A percentile compares a stretch with the other conserved stretches of the same genome.
Conservation (phyloP, 2,888 invertebrate genomes). For the Temnothorax ravouxi region DNA sequence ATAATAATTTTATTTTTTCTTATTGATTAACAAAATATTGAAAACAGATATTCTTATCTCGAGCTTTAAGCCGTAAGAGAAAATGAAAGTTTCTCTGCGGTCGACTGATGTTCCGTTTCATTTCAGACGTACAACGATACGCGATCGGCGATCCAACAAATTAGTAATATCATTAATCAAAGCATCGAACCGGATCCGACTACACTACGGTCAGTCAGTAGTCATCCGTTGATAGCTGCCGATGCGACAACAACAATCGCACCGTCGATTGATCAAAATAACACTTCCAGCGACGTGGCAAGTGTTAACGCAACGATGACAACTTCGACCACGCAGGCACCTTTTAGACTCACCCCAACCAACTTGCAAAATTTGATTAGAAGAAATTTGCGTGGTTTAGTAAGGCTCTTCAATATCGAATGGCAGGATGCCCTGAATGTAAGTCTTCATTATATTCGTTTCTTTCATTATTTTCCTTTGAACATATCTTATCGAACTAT, state of each 20-base stretch:
- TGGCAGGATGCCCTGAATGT: constrained; percentile 87
- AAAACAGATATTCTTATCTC: neutral
- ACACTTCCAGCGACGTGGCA: neutral
- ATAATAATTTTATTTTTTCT: neutral
- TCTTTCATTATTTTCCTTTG: constrained; percentile 12
- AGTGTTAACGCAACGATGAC: constrained; percentile 68
- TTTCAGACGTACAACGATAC: constrained; percentile 87
- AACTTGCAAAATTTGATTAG: constrained; percentile 85
- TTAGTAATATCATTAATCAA: constrained; percentile 84
- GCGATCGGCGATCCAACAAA: constrained; percentile 86
- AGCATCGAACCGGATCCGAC: constrained; percentile 73
- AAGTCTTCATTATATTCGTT: constrained; percentile 63
- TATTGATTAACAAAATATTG: neutral
- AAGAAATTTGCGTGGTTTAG: constrained; percentile 87
- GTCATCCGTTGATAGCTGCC: constrained; percentile 51
- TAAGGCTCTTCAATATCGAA: constrained; percentile 87
- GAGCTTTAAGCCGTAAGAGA: neutral
- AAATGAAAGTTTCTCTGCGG: neutral
- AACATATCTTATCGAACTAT: neutral
- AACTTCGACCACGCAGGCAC: constrained; percentile 80
- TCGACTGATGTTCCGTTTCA: constrained; percentile 22
- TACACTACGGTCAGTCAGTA: constrained; percentile 62
- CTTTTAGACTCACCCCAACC: constrained; percentile 85
- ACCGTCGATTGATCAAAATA: constrained; percentile 38
- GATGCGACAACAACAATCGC: constrained; percentile 32